Base-by-base conservation (phyloP, 37 sponge, comb jelly and placozoan species). In the Eunapius fragilis region DNA sequence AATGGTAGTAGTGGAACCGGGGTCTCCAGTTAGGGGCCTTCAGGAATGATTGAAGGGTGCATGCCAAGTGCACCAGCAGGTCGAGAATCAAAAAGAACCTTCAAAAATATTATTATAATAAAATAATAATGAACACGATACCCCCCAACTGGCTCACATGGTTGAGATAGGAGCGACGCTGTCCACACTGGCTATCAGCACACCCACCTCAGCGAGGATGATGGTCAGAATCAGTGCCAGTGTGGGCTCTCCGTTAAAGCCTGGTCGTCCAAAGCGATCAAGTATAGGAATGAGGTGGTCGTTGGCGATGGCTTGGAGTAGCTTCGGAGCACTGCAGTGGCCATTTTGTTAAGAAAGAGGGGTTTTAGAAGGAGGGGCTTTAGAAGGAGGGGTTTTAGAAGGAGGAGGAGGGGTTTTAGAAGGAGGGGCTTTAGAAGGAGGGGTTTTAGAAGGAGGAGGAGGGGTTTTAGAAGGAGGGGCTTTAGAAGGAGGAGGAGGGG, bases 1-100 rank as follows among this genome's bases (percentile, higher is more conserved):
- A 98, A 90, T 98, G 99, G 74, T 95, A 98, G 93, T 82, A 95
- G 19, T 79, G 73, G 91, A 98, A 98, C 49, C 99, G 71, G 25
- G 99, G 99, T 35, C 99, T 91, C 99, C 99, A 98, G 91, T 93
- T 97, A 4, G 99, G 99, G 45, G 99, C 91, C 70, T 95, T 95
- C 67, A 98, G 82, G 12, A 98, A 68, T 17, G 97, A 97, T 78
- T 98, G 99, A 2, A 98, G 89, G 9, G 95, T 89, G 58, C 97
- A 97, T 23, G 99, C 97, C 83, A 95, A 72, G 88, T 98, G 97
- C 24, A 98, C 99, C 85, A 93, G 95, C 92, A 94, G 86, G 93
- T 98, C 97, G 49, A 95, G 93, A 89, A 98, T 97, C 79, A 98
- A 87, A 87, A 97, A 98, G 87, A 98, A 98, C 94, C 96, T n/a